phyloP scores from a whole-genome alignment of 2,113 vertebrate species.

The Felis catus region DNA sequence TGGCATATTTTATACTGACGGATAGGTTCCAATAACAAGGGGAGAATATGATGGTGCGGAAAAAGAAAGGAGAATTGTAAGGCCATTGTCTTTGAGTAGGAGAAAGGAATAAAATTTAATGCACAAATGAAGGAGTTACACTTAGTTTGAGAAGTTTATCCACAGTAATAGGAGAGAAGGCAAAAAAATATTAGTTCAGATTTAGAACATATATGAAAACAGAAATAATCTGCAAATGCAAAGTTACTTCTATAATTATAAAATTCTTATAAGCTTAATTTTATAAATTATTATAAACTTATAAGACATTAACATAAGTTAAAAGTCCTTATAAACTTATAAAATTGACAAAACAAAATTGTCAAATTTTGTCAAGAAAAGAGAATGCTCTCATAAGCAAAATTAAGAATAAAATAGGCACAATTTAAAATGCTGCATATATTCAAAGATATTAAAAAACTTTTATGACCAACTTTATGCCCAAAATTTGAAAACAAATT shows the following conservation, averaged over 20 bases:
- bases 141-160: neutral
- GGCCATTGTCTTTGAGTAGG: neutral
- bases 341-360: neutral
- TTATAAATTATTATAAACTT: neutral
- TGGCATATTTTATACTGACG: neutral
- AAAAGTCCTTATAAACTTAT: neutral
- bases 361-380: neutral
- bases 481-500: constrained; percentile 7
- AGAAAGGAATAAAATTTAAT: neutral
- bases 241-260: neutral
- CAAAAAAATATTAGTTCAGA: neutral
- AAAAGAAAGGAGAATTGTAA: neutral
- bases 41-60: neutral
- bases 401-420: neutral
- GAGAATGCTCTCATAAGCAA: neutral
- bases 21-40: neutral
- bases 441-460: constrained; percentile 40
- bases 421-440: neutral
- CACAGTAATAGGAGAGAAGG: neutral
- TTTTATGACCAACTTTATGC: neutral
- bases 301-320: neutral
- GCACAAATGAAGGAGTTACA: neutral
- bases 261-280: neutral
- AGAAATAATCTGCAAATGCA: neutral
- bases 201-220: neutral